A percentile compares a stretch with the other conserved stretches of the same genome.
Conservation (phyloP, 2,888 invertebrate genomes). For the Saturnia japonica region DNA sequence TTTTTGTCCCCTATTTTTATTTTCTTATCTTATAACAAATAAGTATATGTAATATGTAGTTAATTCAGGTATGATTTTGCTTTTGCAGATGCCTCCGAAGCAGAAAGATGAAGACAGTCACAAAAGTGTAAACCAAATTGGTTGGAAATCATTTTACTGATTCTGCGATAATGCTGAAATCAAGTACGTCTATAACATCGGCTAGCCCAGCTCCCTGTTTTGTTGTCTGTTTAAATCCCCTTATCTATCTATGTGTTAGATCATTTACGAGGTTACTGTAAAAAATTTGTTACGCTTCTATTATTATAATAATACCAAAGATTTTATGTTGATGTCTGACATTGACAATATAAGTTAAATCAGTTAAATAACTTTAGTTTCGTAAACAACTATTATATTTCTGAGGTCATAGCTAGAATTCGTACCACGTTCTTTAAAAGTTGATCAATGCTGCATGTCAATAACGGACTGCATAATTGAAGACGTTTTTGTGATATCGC, state of each 20-base stretch:
- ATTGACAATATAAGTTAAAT: conserved; percentile 15
- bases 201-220: conserved; percentile 22
- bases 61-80: neutral
- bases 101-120: conserved; percentile 66
- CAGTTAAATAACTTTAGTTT: neutral
- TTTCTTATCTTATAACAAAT: too few species aligned
- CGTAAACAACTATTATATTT: neutral
- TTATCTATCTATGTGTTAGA: conserved; percentile 11
- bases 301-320: conserved; percentile 10
- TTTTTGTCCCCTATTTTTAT: too few species aligned
- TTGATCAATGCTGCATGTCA: neutral
- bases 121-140: conserved; percentile 64
- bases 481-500: too few species aligned
- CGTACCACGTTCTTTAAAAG: neutral
- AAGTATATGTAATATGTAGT: too few species aligned
- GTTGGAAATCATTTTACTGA: conserved; percentile 5
- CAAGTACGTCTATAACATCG: conserved; percentile 27
- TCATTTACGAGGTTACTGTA: neutral
- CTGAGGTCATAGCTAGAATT: neutral
- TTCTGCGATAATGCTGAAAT: conserved; percentile 25
- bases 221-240: conserved; percentile 34
- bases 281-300: conserved; percentile 8
- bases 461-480: too few species aligned
- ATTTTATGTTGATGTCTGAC: conserved; percentile 22
- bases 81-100: conserved; percentile 65